These are phyloP conservation scores for Stylophora pistillata DNA, from an alignment of 64 coral and sea anemone genomes.

Conservation along the genomic window DNA sequence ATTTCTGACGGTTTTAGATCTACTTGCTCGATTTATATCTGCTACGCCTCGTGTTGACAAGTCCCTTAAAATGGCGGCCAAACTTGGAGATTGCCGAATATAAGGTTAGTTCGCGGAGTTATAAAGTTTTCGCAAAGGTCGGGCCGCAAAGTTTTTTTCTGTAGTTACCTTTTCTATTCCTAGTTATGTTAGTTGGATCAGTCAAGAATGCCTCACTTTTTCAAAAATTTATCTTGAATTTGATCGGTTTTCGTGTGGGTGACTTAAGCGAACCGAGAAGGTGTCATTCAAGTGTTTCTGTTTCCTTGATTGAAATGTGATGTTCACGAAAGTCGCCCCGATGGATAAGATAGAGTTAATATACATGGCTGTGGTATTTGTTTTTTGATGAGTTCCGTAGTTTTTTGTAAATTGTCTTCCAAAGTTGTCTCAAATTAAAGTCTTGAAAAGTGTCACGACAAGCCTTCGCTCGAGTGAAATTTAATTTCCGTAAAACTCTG, in stretches of 20 bases:
- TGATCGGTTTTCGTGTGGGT: conserved; percentile 28
- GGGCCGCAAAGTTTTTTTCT: conserved; percentile 18
- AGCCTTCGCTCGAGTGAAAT: conserved; percentile 5
- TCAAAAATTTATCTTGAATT: conserved; percentile 36
- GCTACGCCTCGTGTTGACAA: neutral
- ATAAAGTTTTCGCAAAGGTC: conserved; percentile 3
- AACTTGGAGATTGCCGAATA: conserved; percentile 15
- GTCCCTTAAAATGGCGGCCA: neutral
- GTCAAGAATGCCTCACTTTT: conserved; percentile 37
- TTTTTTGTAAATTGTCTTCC: conserved; percentile 12
- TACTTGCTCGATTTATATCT: neutral
- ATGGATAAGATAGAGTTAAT: neutral
- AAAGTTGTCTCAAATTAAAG: conserved; percentile 8
- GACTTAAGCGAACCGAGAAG: neutral
- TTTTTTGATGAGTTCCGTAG: neutral
- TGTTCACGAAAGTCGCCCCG: neutral
- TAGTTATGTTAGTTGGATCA: neutral
- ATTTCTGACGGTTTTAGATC: neutral
- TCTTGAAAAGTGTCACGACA: conserved; percentile 17
- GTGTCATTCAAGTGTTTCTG: neutral
- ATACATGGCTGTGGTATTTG: neutral
- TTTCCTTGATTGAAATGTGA: neutral
- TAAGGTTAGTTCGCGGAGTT: neutral
- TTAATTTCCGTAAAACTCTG: conserved; percentile 21
- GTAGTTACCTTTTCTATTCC: neutral